phyloP scores from a whole-genome alignment of 2,888 invertebrate species.

The Euzetes globulus region DNA sequence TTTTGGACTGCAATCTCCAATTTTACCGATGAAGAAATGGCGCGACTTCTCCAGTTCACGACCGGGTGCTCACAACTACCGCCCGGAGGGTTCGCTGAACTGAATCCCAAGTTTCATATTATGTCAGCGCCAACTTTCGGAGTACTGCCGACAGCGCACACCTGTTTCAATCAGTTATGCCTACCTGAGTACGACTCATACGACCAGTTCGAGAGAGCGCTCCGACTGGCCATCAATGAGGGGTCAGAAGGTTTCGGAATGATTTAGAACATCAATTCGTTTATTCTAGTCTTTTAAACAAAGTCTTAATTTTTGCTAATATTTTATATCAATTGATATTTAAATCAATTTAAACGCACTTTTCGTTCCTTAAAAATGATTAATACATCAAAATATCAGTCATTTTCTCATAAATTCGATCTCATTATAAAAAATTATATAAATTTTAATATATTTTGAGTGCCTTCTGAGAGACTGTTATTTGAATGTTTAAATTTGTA shows the following conservation, averaged over 20 bases:
- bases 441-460: not conserved
- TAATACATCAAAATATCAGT: not conserved
- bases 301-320: not conserved
- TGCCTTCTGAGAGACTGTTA: not conserved
- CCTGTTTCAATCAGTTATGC: conserved; percentile 93
- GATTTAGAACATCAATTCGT: conserved; percentile 43
- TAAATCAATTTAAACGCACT: not conserved
- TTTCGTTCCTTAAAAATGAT: not conserved
- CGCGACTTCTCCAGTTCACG: conserved; percentile 66
- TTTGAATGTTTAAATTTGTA: not conserved
- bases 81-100: conserved; percentile 78
- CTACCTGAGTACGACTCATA: conserved; percentile 89
- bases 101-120: conserved; percentile 84
- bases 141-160: conserved; percentile 86
- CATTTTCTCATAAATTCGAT: not conserved
- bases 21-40: conserved; percentile 86
- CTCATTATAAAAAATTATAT: not conserved
- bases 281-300: conserved; percentile 41
- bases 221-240: conserved; percentile 85
- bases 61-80: conserved; percentile 80
- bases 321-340: not conserved
- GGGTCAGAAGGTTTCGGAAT: conserved; percentile 88
- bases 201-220: conserved; percentile 54
- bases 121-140: conserved; percentile 82
- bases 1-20: conserved; percentile 83